Evolutionary conservation across 2,797 vertebrate genomes (phyloP), one percentile per base, ranked within the genome.

Genomic region (Falco berigora): DNA sequence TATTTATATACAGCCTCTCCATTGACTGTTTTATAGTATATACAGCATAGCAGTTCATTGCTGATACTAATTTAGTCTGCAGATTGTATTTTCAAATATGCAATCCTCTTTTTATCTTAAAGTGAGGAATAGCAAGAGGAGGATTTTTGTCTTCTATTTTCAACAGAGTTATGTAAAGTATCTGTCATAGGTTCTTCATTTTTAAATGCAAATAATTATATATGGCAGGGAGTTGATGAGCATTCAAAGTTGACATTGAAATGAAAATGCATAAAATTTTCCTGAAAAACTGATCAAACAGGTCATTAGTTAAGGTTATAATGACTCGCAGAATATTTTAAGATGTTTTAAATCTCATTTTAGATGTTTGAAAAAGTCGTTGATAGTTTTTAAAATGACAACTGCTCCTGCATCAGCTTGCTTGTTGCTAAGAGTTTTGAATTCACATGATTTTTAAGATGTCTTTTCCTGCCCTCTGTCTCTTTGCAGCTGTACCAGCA

Each of bases 161-260:
- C 78, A 86, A 6, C 3, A 0, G 66, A 15, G 63, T 91, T 95
- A 92, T 90, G 87, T 95, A 85, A 96, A 95, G 63, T 85, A 49
- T 95, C 88, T 96, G 87, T 96, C 92, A 96, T 7, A 62, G 46
- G 50, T 61, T 94, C 56, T 94, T 95, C 69, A 77, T 82, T 91
- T 96, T 93, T 53, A 95, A 95, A 94, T 85, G 78, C 94, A 95
- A 95, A 93, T 95, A 92, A 96, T 93, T 92, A 80, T 80, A 67
- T 94, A 94, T 80, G 94, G 82, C 94, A 94, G 55, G 32, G 61
- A 95, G 28, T 67, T 71, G 88, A 85, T 87, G 72, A 95, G 61
- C 81, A 67, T 87, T 96, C 63, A 77, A 36, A 92, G 49, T 75
- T 94, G 93, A 83, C 67, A 40, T 52, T 71, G 55, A 87, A 95